A percentile compares a stretch with the other conserved stretches of the same genome.
These are phyloP conservation scores for Pagetopsis macropterus DNA, from an alignment of 2,797 vertebrate species.

Conservation along the genomic window DNA sequence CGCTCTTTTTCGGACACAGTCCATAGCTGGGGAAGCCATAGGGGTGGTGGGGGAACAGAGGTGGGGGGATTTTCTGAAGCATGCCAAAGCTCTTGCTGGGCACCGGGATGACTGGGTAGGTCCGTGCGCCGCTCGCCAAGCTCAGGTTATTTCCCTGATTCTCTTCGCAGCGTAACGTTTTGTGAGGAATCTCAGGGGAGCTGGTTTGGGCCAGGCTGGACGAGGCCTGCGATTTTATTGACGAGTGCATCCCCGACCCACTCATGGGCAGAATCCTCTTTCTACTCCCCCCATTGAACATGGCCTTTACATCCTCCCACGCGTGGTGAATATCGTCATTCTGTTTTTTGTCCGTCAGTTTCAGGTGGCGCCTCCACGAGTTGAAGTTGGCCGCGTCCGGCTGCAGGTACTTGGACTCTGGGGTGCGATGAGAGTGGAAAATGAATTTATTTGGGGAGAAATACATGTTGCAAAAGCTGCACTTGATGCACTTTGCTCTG, in stretches of 20 bases:
- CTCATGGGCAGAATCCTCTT: constrained; percentile 92
- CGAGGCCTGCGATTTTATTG: constrained; percentile 76
- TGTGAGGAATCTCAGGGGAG: constrained; percentile 81
- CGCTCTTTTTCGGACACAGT: constrained; percentile 92
- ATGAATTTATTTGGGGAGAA: constrained; percentile 95
- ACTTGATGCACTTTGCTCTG: constrained; percentile 93
- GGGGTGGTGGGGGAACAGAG: constrained; percentile 93
- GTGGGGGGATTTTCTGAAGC: constrained; percentile 93
- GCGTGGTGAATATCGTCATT: constrained; percentile 90
- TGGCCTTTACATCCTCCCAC: constrained; percentile 98
- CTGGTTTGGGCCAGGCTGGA: constrained; percentile 67
- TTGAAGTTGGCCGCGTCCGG: constrained; percentile 94
- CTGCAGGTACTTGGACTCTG: constrained; percentile 92
- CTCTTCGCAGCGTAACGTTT: constrained; percentile 81
- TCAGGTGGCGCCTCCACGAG: constrained; percentile 92
- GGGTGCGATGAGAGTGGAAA: constrained; percentile 91
- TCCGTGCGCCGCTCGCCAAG: constrained; percentile 82
- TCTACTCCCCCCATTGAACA: constrained; percentile 96
- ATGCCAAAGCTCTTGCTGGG: constrained; percentile 95
- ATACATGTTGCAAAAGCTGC: constrained; percentile 92
- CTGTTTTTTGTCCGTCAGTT: constrained; percentile 87
- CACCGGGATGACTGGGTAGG: constrained; percentile 94
- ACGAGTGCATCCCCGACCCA: constrained; percentile 74
- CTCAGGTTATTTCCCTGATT: constrained; percentile 71
- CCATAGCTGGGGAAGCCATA: constrained; percentile 94